Evolutionary conservation across 2,888 invertebrate species (phyloP), one percentile per base, ranked within the genome.

Genomic region (Drosophila eohydei): DNA sequence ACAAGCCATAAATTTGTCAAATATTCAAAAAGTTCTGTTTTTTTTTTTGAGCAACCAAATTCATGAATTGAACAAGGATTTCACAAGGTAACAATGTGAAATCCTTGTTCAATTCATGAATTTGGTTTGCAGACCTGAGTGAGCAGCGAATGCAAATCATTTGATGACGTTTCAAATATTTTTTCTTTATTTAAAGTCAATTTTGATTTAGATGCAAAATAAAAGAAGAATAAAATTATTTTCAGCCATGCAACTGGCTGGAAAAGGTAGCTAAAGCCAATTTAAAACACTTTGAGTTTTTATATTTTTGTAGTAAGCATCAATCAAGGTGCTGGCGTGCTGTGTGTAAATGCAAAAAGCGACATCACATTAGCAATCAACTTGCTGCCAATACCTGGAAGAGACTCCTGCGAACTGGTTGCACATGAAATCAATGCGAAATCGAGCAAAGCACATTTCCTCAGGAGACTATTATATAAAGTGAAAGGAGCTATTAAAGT

Each of bases 201-300:
- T 16, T 30, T 32, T 11, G 2, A 16, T 16, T 12, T 3, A 16
- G 3, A 1, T 16, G 30, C n/a, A 48, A 5, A 32, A n/a, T 26
- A 4, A 32, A 32, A 16, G 26, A 12, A 16, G 16, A 7, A 32
- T 32, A 32, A 32, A 50, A 5, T 30, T 32, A 48, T 16, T 32
- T 30, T 30, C 3, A 5, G 9, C 0, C 5, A 16, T 16, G 32
- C 32, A 50, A 7, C 4, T 50, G 16, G 12, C 11, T 16, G 36
- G 4, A 11, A 36, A 36, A 36, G 11, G 34, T 8, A 34, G 8
- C 8, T 8, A 11, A 48, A 32, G 50, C 50, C 32, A 50, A 34
- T 50, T 34, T 34, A 32, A 50, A 50, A 21, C 50, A 12, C 32
- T 12, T 50, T 50, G 46, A 46, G 26, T 26, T 44, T 21, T 21